Percentiles rank a stretch among this genome's conserved stretches.
These are phyloP conservation scores for Agapornis canus DNA, from an alignment of 2,797 vertebrate species.

Conservation along the genomic window DNA sequence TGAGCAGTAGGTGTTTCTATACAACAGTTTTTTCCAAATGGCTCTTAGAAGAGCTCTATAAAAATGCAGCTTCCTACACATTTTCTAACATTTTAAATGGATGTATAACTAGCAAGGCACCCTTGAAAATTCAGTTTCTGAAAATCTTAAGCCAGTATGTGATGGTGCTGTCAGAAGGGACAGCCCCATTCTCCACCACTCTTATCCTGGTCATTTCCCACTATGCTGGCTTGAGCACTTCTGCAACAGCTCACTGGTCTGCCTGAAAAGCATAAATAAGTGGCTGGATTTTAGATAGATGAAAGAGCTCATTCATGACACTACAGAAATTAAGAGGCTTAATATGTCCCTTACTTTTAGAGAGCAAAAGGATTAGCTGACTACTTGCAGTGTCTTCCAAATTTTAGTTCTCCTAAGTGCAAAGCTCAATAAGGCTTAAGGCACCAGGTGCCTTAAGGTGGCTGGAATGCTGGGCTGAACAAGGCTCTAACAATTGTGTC, in stretches of 20 bases:
- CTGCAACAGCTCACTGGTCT: not conserved
- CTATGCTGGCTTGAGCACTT: not conserved
- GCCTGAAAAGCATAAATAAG: not conserved
- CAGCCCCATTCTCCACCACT: not conserved
- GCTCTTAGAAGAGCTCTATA: not conserved
- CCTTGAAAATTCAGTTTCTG: slow-evolving; percentile 18
- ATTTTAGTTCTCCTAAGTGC: not conserved
- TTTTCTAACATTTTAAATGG: slow-evolving; percentile 13
- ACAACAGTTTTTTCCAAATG: not conserved
- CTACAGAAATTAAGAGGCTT: not conserved
- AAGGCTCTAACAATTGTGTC: not conserved
- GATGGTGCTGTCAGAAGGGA: not conserved
- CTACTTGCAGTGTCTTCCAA: not conserved
- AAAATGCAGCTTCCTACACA: slow-evolving; percentile 42
- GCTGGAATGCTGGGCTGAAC: not conserved
- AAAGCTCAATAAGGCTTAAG: not conserved
- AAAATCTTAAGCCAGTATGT: not conserved
- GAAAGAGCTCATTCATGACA: not conserved
- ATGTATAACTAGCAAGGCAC: not conserved
- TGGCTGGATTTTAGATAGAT: not conserved
- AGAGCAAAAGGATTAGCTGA: not conserved
- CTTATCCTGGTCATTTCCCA: not conserved
- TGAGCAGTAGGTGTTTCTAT: slow-evolving; percentile 1
- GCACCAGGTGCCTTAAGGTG: too few relatives aligned
- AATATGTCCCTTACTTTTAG: not conserved